Evolutionary conservation across 2,113 vertebrate species (phyloP).

Genomic region (Crotalus tigris): DNA sequence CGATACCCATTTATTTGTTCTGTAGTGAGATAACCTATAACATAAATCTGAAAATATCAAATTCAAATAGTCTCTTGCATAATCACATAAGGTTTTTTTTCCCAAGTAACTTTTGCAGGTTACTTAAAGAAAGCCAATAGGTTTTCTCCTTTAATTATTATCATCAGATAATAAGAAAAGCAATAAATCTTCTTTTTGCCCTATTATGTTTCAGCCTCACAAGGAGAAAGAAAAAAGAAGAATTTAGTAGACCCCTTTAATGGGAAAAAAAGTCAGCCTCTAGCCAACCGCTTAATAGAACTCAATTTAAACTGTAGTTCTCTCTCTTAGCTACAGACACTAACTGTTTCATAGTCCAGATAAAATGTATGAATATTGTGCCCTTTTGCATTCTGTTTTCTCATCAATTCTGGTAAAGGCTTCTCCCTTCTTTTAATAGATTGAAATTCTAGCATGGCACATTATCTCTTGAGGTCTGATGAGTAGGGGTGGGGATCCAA

Average conservation of each 20-base stretch:
- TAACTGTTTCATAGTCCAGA: neutral
- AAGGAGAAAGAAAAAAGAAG: neutral
- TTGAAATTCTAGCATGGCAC: neutral
- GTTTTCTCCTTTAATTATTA: neutral
- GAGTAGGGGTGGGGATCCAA: neutral
- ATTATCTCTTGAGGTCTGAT: neutral
- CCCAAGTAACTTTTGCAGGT: neutral
- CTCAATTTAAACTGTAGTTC: neutral
- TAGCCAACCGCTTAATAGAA: neutral
- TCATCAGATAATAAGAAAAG: neutral
- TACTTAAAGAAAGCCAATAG: neutral
- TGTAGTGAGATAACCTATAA: neutral
- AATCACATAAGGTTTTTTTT: neutral
- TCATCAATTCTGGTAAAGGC: neutral
- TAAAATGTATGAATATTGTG: neutral
- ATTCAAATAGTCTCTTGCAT: neutral
- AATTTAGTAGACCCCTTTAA: neutral
- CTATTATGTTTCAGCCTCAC: neutral
- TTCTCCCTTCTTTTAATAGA: slow-evolving; percentile 2
- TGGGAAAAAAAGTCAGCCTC: neutral
- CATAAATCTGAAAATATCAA: neutral
- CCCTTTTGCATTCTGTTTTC: neutral
- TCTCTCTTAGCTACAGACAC: neutral
- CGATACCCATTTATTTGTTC: neutral
- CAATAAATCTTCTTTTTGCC: neutral